A percentile compares a stretch with the other conserved stretches of the same genome.
Evolutionary conservation across 2,113 vertebrate species (phyloP).

Genomic region (Polyodon spathula): DNA sequence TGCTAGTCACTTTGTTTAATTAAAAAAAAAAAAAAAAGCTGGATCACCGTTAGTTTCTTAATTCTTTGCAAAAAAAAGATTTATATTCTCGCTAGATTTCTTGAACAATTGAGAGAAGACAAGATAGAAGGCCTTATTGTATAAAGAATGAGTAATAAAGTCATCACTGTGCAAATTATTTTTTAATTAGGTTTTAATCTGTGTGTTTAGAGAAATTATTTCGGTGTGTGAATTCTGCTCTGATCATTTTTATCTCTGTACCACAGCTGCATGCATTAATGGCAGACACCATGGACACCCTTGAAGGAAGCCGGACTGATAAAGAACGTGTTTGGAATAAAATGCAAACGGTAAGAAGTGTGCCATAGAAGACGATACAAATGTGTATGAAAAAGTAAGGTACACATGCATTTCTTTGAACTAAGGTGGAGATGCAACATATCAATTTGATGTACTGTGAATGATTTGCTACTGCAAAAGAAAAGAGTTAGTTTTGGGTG

Average conservation of each 20-base stretch:
- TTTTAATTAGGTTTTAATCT: constrained; percentile 84
- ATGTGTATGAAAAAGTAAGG: too few species aligned
- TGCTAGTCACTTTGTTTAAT: too few species aligned
- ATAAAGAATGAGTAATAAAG: constrained; percentile 72
- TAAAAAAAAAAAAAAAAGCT: too few species aligned
- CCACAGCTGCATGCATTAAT: constrained; percentile 75
- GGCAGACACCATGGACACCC: constrained; percentile 70
- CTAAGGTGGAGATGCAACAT: constrained; percentile 14
- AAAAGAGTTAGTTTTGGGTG: too few species aligned
- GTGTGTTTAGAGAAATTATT: constrained; percentile 73
- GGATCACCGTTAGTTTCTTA: too few species aligned
- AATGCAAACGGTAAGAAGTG: constrained; percentile 53
- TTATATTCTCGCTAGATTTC: background rate
- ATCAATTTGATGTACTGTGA: constrained; percentile 1
- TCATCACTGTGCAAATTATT: constrained; percentile 75
- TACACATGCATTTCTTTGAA: constrained; percentile 2
- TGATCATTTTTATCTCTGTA: constrained; percentile 71
- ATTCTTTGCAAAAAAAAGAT: background rate
- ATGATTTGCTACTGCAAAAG: too few species aligned
- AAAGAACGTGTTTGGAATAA: constrained; percentile 60
- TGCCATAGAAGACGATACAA: too few species aligned
- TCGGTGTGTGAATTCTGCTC: constrained; percentile 59
- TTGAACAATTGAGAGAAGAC: constrained; percentile 16
- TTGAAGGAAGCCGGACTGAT: constrained; percentile 56
- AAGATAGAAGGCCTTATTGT: constrained; percentile 40